phyloP scores from a whole-genome alignment of 2,113 vertebrate species.

The Seriola rivoliana region DNA sequence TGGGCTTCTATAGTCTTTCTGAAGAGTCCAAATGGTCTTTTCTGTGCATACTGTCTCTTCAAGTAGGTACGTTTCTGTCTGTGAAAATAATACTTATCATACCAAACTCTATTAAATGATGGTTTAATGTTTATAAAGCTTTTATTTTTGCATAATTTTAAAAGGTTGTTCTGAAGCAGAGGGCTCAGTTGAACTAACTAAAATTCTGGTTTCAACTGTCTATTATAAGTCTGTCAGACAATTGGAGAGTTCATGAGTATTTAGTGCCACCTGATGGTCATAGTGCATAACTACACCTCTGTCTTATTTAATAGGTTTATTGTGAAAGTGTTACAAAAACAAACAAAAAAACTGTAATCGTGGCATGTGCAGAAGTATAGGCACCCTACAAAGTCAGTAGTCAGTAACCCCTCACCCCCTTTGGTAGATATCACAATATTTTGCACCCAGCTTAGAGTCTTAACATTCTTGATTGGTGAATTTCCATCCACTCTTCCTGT shows the following conservation, averaged over 20 bases:
- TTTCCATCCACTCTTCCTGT: no score
- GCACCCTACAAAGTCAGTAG: no score
- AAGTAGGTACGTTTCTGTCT: no score
- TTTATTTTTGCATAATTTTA: not conserved
- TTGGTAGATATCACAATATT: no score
- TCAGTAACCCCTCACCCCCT: no score
- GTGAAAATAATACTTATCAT: not conserved
- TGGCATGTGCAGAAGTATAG: no score
- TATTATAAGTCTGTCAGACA: not conserved
- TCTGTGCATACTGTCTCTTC: not conserved
- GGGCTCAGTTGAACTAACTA: not conserved
- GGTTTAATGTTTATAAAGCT: not conserved
- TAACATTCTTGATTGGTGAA: no score
- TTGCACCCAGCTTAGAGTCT: no score
- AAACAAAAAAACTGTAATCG: not conserved
- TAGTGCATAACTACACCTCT: not conserved
- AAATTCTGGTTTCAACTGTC: not conserved
- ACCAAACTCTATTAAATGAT: not conserved
- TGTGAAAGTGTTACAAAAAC: not conserved
- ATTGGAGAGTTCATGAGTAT: not conserved
- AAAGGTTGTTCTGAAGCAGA: not conserved
- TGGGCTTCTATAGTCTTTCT: not conserved
- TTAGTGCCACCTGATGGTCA: slow-evolving; percentile 1
- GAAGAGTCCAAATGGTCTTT: not conserved
- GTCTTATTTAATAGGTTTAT: not conserved